Conservation (phyloP, 2,888 invertebrate genomes). For the Drosophila infuscata region DNA sequence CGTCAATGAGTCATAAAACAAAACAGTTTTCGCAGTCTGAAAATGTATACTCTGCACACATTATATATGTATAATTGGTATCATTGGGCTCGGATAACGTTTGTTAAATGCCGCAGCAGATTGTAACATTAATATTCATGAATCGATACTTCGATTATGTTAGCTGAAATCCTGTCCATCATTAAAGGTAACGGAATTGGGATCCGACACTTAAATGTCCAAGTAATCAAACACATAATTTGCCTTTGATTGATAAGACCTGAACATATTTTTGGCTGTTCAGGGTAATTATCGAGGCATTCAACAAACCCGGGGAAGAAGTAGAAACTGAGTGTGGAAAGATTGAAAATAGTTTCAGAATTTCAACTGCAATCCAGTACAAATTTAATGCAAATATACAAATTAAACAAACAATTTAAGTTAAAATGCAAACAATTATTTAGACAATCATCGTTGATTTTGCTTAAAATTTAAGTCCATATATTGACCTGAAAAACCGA, state of each 20-base stretch:
- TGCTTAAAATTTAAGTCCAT: no score
- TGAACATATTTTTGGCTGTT: background rate
- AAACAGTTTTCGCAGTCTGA: background rate
- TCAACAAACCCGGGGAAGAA: background rate
- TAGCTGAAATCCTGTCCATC: background rate
- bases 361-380: background rate
- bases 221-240: background rate
- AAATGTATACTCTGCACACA: background rate
- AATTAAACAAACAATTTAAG: background rate
- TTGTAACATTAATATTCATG: background rate
- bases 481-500: no score
- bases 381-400: background rate
- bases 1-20: slow-evolving; percentile 31
- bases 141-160: background rate
- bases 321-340: slow-evolving; percentile 27
- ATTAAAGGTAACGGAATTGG: background rate
- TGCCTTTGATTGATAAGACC: background rate
- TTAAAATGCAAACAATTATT: background rate
- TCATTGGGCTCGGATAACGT: background rate
- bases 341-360: background rate
- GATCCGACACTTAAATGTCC: background rate
- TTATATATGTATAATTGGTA: background rate
- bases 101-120: background rate
- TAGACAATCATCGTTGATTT: background rate
- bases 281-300: background rate